Evolutionary conservation across 1,140 invertebrate genomes (phyloP).

Genomic region (Ruditapes philippinarum): DNA sequence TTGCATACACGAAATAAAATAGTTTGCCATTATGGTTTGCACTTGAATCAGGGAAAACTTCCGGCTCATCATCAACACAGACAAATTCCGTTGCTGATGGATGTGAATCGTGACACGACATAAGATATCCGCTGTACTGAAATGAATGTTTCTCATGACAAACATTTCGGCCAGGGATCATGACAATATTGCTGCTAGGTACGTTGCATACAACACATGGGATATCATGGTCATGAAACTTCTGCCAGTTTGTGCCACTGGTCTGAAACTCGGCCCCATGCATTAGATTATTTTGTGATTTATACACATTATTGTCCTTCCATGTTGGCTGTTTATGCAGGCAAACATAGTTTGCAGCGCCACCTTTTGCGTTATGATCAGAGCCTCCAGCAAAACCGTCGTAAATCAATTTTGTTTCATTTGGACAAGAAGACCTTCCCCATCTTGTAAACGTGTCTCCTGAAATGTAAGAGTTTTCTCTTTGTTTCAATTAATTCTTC

Average conservation of each 20-base stretch:
- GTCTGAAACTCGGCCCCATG: conserved; percentile 71
- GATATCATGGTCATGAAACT: conserved; percentile 58
- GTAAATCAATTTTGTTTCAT: not conserved
- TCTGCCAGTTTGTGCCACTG: conserved; percentile 86
- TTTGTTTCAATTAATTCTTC: too few relatives aligned
- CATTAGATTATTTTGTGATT: not conserved
- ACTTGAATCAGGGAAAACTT: conserved; percentile 5
- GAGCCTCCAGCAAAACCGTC: conserved; percentile 14
- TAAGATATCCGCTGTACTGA: conserved; percentile 74
- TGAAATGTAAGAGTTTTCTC: too few relatives aligned
- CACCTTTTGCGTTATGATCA: not conserved
- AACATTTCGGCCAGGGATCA: conserved; percentile 71
- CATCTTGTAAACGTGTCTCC: too few relatives aligned
- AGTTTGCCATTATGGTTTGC: conserved; percentile 57
- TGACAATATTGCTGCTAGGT: conserved; percentile 47
- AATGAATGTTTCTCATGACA: conserved; percentile 65
- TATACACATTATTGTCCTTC: not conserved
- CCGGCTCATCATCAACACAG: conserved; percentile 70
- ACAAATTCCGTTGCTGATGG: conserved; percentile 51
- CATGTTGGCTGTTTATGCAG: not conserved
- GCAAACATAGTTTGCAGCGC: not conserved
- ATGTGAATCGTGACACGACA: conserved; percentile 39
- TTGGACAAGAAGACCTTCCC: conserved; percentile 19
- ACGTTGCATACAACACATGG: conserved; percentile 70
- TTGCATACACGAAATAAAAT: conserved; percentile 66